Percentiles rank a stretch among this genome's conserved stretches.
These are phyloP conservation scores for Clangula hyemalis DNA, from an alignment of 2,797 vertebrate species.

Conservation along the genomic window DNA sequence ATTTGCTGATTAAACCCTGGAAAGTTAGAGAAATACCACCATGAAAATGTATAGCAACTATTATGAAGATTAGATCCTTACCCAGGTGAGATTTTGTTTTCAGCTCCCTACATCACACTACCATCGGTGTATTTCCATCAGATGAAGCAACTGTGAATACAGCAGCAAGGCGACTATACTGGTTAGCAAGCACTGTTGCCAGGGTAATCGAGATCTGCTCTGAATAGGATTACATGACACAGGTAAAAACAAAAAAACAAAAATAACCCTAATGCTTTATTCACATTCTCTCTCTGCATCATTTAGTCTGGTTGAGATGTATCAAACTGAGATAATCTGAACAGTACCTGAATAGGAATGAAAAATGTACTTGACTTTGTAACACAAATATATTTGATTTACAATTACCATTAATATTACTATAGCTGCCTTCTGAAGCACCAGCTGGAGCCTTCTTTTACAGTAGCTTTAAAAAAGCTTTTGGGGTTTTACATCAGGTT, in stretches of 20 bases:
- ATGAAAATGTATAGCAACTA: neutral
- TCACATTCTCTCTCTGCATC: neutral
- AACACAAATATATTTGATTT: neutral
- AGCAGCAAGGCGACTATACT: neutral
- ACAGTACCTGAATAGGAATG: neutral
- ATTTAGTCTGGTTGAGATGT: neutral
- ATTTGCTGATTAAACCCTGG: neutral
- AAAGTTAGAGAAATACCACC: neutral
- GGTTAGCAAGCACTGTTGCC: neutral
- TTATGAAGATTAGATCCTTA: neutral
- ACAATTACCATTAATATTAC: neutral
- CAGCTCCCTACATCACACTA: neutral
- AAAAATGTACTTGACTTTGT: neutral
- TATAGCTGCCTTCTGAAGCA: neutral
- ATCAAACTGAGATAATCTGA: neutral
- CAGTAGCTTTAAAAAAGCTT: neutral
- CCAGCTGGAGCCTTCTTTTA: neutral
- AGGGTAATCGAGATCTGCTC: neutral
- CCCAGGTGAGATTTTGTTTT: neutral
- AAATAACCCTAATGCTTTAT: neutral
- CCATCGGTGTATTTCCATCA: neutral
- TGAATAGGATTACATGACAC: neutral
- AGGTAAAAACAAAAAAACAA: neutral
- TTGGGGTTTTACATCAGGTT: constrained; percentile 15
- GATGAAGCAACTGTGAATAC: neutral